Evolutionary conservation across 2,888 invertebrate genomes (phyloP), one percentile per base, ranked within the genome.

Genomic region (Matsumyia berberina): DNA sequence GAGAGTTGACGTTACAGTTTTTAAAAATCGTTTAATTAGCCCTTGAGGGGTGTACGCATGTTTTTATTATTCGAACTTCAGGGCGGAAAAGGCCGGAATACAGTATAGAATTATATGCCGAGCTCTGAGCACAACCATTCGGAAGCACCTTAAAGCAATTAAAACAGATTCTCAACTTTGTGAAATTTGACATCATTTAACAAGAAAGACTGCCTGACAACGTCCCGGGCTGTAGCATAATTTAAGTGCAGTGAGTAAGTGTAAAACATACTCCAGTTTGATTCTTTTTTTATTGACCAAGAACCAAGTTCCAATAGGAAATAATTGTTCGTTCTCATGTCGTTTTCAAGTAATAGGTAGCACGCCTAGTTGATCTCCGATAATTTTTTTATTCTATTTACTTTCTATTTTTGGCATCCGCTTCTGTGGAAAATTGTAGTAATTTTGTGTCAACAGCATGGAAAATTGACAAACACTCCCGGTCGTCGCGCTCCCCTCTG

Each of bases 361-460:
- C 57, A 49, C 58, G 58, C 72, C 60, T 72, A 42, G 49, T 60
- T 60, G 72, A 72, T 72, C 51, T 31, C 49, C 57, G 29, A 49
- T 58, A 37, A 49, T 58, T 35, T 58, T 49, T 24, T 7, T n/a
- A 31, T 42, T 46, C 29, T 58, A 39, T 72, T 51, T 51, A 72
- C 60, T 60, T 72, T 60, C 60, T 72, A 72, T 60, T 72, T 72
- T 60, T 31, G 42, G 49, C 60, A 51, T 51, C 46, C 42, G 42
- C 60, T 72, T 72, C 55, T 51, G 39, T 44, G 55, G 51, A 60
- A 72, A 72, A 72, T 72, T 51, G 72, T 51, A 60, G 60, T 60
- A 72, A 72, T 72, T 72, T n/a, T 72, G 33, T 72, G 72, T 72
- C 72, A 72, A 72, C 72, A 72, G 12, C 51, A 72, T 60, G 24